phyloP scores from a whole-genome alignment of 2,113 vertebrate species.

The Gulo gulo region DNA sequence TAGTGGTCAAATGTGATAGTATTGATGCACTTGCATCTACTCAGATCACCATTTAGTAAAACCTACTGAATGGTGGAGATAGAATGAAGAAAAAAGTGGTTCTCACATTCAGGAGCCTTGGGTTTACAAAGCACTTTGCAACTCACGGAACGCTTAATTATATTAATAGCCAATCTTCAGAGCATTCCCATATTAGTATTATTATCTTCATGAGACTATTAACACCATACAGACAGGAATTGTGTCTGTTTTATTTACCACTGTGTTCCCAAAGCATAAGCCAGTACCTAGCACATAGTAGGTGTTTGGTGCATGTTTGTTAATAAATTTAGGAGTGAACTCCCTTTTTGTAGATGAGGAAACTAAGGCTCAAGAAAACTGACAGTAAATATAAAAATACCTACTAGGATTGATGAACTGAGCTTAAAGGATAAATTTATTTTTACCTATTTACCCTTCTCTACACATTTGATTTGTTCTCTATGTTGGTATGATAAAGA shows the following conservation, averaged over 20 bases:
- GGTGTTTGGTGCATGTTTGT: neutral
- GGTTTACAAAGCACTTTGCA: neutral
- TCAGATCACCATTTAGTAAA: neutral
- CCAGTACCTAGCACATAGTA: neutral
- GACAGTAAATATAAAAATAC: neutral
- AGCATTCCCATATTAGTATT: neutral
- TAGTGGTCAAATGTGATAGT: neutral
- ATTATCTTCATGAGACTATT: neutral
- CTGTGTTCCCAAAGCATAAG: neutral
- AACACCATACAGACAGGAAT: neutral
- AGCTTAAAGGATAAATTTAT: constrained; percentile 7
- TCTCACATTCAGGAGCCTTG: neutral
- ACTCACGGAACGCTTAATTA: neutral
- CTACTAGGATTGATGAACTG: neutral
- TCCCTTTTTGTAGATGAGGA: neutral
- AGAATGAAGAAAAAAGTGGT: neutral
- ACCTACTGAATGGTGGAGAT: neutral
- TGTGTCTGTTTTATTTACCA: neutral
- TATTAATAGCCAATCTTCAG: neutral
- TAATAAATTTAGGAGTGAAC: neutral
- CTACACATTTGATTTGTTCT: neutral
- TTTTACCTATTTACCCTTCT: neutral
- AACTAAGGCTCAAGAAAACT: neutral
- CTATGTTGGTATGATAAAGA: neutral
- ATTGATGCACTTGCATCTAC: neutral